phyloP scores from a whole-genome alignment of 1,140 invertebrate genomes.

The Tetragnatha versicolor region DNA sequence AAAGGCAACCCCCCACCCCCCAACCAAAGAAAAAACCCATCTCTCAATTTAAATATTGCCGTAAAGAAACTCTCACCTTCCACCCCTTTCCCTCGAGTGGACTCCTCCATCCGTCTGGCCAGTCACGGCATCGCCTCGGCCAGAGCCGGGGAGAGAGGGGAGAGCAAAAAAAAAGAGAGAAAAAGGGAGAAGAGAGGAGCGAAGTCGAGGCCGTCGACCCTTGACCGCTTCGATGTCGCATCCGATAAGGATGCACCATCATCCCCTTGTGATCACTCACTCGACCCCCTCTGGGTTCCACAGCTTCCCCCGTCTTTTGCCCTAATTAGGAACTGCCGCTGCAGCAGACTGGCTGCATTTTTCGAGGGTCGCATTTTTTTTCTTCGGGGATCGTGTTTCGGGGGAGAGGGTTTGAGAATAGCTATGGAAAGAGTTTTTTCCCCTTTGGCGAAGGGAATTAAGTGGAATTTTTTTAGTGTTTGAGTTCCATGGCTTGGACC shows the following conservation, averaged over 20 bases:
- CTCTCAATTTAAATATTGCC: too few relatives aligned
- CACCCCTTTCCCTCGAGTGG: conserved; percentile 15
- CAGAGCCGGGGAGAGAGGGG: background rate
- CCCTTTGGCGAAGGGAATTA: too few relatives aligned
- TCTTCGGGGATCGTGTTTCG: too few relatives aligned
- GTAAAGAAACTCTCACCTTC: background rate
- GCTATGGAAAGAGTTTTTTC: too few relatives aligned
- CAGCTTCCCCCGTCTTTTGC: too few relatives aligned
- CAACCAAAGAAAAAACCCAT: too few relatives aligned
- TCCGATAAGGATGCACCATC: conserved; percentile 36
- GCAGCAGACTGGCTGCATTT: too few relatives aligned
- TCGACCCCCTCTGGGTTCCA: conserved; percentile 1
- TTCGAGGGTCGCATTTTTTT: too few relatives aligned
- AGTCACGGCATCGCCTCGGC: background rate
- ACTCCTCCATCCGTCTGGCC: conserved; percentile 4
- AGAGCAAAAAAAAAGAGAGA: background rate
- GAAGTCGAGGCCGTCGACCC: conserved; percentile 34
- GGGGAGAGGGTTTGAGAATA: too few relatives aligned
- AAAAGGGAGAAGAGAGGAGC: background rate
- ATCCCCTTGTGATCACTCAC: conserved; percentile 41
- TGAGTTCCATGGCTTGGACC: too few relatives aligned
- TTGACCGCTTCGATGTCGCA: conserved; percentile 33
- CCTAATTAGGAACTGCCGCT: conserved; percentile 22
- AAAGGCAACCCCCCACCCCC: too few relatives aligned
- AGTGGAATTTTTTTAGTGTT: too few relatives aligned